These are phyloP conservation scores for Euclidia mi DNA, from an alignment of 2,888 invertebrate genomes.

Conservation along the genomic window DNA sequence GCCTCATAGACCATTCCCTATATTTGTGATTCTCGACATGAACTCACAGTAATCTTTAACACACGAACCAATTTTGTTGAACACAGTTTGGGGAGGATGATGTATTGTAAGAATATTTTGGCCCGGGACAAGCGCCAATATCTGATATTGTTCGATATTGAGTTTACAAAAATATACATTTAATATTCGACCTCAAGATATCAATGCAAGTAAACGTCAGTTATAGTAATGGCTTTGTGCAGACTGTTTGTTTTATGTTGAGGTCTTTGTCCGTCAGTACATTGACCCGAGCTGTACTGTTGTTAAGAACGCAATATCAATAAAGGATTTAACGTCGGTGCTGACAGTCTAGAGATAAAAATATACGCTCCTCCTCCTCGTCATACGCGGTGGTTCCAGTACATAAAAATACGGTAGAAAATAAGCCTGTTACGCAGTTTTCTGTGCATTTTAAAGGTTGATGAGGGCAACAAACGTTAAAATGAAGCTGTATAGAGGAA, in stretches of 20 bases:
- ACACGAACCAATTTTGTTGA: constrained; percentile 66
- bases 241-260: constrained; percentile 11
- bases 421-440: neutral
- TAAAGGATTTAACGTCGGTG: constrained; percentile 20
- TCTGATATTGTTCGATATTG: constrained; percentile 42
- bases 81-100: constrained; percentile 53
- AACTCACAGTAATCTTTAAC: constrained; percentile 63
- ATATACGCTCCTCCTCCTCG: neutral
- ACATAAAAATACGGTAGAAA: neutral
- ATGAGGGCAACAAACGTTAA: constrained; percentile 32
- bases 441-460: constrained; percentile 33
- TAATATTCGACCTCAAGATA: constrained; percentile 31
- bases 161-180: constrained; percentile 24
- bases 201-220: constrained; percentile 2
- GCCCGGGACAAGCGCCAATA: constrained; percentile 40
- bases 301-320: constrained; percentile 22
- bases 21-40: constrained; percentile 69
- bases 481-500: constrained; percentile 10
- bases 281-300: too few relatives aligned
- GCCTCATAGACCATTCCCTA: constrained; percentile 66
- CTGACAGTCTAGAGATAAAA: constrained; percentile 20
- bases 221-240: constrained; percentile 2
- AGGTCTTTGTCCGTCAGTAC: constrained; percentile 28
- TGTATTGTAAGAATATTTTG: constrained; percentile 55
- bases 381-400: neutral